Evolutionary conservation across 2,113 vertebrate species (phyloP), one percentile per base, ranked within the genome.

Genomic region (Dolichotis patagonum): DNA sequence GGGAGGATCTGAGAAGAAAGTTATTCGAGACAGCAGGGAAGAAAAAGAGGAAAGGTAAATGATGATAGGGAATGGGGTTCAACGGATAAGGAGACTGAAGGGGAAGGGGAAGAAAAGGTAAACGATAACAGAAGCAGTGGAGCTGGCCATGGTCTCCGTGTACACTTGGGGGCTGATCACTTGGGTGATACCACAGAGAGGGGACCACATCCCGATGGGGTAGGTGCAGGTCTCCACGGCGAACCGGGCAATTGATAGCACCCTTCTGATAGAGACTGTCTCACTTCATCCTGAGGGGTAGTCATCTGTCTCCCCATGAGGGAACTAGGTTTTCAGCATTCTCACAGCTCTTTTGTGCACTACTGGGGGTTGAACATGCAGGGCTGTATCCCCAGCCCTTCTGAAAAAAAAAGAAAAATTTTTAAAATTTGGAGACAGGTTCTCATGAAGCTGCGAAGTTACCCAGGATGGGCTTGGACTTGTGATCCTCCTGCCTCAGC

Each of bases 201-300:
- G 73, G 7, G 8, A 14, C 9, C 17, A 4, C 41, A 9, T 26
- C 35, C 32, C 38, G 19, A 5, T 4, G 0, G 30, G 32, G 0
- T 0, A 10, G 20, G 28, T 28, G 67, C 41, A 11, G 62, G 26
- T 3, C 4, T 7, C 28, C 7, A 3, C 13, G 7, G 1, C 4
- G 63, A 30, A 19, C 32, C 0, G 0, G 5, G 73, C 65, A 3
- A 1, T 11, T 7, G 19, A 2, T 43, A 43, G 58, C 38, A 17
- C 30, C 75, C 43, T 78, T 49, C 75, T 49, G 75, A 32, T 30
- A 8, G 0, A 26, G n/a, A 4, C 0, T 4, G 19, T 46, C 16
- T 62, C 56, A 46, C 7, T 28, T 20, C 38, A 35, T 81, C 28
- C 24, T 62, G 22, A 69, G n/a, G 8, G 19, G 22, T 1, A 38